phyloP scores from a whole-genome alignment of 92 coral and sea anemone genomes.

The Meandrina meandrites region DNA sequence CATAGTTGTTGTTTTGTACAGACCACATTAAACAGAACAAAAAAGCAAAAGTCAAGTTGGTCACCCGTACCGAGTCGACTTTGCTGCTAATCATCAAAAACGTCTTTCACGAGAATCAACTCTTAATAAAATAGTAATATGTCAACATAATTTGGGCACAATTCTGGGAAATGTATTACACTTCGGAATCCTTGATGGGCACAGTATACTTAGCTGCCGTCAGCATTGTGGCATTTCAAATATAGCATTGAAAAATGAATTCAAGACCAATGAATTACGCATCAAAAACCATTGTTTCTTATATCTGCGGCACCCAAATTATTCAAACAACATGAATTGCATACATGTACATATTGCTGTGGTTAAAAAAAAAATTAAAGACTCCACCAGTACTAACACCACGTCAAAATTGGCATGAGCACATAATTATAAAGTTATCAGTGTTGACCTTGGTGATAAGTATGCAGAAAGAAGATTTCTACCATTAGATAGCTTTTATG shows the following conservation, averaged over 20 bases:
- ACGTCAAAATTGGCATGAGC: background rate
- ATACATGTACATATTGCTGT: background rate
- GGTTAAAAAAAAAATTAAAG: background rate
- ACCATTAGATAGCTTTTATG: background rate
- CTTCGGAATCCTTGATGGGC: background rate
- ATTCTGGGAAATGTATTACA: background rate
- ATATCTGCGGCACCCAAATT: background rate
- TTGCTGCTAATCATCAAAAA: background rate
- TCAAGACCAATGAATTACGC: background rate
- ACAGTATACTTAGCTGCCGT: background rate
- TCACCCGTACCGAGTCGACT: background rate
- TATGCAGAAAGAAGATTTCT: background rate
- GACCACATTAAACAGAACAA: background rate
- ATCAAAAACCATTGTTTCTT: background rate
- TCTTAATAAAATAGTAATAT: slow-evolving; percentile 6
- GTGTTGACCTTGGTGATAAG: background rate
- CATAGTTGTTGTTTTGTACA: slow-evolving; percentile 1
- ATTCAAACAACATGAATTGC: background rate
- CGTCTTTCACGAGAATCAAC: background rate
- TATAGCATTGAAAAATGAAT: background rate
- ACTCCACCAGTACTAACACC: background rate
- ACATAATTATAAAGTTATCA: background rate
- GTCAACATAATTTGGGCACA: background rate
- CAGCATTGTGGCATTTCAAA: background rate
- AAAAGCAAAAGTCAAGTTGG: background rate